Percentiles rank a stretch among this genome's conserved stretches.
These are phyloP conservation scores for Engystomops pustulosus DNA, from an alignment of 2,113 vertebrate species.

Conservation along the genomic window DNA sequence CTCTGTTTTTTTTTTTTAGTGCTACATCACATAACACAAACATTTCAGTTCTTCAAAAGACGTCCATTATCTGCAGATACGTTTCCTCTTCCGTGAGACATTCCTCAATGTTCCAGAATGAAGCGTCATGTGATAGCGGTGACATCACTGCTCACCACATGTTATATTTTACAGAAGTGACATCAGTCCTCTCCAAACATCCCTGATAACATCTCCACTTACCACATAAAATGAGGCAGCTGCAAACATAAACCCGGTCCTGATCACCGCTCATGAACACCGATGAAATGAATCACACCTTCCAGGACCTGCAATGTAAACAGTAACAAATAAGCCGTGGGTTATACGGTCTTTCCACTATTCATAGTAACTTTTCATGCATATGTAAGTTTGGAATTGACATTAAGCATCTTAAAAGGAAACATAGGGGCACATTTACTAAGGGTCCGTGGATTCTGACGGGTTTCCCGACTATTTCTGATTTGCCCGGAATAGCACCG, in stretches of 20 bases:
- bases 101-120: neutral
- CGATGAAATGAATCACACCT: slow-evolving; percentile 16
- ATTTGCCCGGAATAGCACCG: too few relatives aligned
- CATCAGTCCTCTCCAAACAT: slow-evolving; percentile 4
- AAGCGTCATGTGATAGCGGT: neutral
- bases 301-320: slow-evolving; percentile 30
- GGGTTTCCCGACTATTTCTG: too few relatives aligned
- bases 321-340: neutral
- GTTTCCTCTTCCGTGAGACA: neutral
- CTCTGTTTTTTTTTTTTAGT: neutral
- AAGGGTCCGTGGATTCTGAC: too few relatives aligned
- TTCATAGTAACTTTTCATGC: neutral
- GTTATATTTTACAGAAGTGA: neutral
- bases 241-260: neutral
- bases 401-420: neutral
- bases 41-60: neutral
- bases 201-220: neutral
- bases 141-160: neutral
- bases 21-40: neutral
- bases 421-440: too few relatives aligned
- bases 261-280: neutral
- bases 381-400: neutral
- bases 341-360: too few relatives aligned
- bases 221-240: neutral
- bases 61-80: neutral